Evolutionary conservation across 2,888 invertebrate genomes (phyloP).

Genomic region (Helobdella robusta): DNA sequence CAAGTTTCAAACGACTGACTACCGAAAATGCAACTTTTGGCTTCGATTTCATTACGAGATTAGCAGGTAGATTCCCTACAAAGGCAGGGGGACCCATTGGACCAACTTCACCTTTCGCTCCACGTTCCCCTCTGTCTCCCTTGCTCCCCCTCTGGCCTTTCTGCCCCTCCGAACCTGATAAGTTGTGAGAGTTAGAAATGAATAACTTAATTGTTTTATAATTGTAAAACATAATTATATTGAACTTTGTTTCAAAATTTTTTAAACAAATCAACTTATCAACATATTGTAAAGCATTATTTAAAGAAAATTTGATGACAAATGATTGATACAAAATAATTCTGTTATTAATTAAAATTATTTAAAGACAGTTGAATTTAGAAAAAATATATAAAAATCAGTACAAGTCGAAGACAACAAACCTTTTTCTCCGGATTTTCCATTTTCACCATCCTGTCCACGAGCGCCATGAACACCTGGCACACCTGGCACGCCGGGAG

Average conservation of each 20-base stretch:
- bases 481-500: conserved; percentile 41
- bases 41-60: conserved; percentile 17
- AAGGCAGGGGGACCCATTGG: neutral
- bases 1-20: conserved; percentile 42
- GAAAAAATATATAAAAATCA: too few species aligned
- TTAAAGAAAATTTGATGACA: too few species aligned
- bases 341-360: neutral
- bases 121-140: conserved; percentile 35
- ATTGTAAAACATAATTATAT: too few species aligned
- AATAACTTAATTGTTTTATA: too few species aligned
- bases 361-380: too few species aligned
- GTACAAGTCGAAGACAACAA: too few species aligned
- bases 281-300: too few species aligned
- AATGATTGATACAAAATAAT: too few species aligned
- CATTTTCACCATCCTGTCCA: conserved; percentile 40
- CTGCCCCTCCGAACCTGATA: conserved; percentile 33
- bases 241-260: too few species aligned
- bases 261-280: too few species aligned
- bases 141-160: conserved; percentile 38
- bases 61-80: neutral
- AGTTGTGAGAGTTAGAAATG: too few species aligned
- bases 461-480: conserved; percentile 40
- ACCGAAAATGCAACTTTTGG: conserved; percentile 46
- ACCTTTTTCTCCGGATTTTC: conserved; percentile 35
- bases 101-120: conserved; percentile 5